Evolutionary conservation across 2,113 vertebrate genomes (phyloP).

Genomic region (Sorex fumeus): DNA sequence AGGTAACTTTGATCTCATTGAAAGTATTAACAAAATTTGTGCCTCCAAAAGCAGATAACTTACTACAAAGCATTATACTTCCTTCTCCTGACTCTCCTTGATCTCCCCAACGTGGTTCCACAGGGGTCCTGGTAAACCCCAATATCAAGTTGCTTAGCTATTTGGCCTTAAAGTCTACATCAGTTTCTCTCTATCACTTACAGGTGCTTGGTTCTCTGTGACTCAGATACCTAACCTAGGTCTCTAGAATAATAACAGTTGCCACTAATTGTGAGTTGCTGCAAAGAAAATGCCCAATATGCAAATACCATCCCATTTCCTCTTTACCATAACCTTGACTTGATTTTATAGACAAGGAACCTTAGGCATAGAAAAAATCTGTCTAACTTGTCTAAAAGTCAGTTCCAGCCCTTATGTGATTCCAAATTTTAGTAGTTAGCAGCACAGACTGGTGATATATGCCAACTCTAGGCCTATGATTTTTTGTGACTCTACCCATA

Average conservation of each 20-base stretch:
- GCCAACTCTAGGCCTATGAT: neutral
- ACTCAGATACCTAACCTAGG: neutral
- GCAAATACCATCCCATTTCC: neutral
- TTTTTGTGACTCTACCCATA: neutral
- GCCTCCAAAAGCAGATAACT: neutral
- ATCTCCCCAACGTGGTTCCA: neutral
- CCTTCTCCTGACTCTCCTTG: neutral
- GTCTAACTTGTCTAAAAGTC: neutral
- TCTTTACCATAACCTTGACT: neutral
- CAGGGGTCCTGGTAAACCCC: neutral
- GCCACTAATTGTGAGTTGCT: neutral
- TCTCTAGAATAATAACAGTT: neutral
- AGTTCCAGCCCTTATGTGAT: neutral
- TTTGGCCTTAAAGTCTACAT: slow-evolving; percentile 2
- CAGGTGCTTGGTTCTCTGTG: neutral
- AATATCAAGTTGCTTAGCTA: neutral
- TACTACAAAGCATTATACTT: neutral
- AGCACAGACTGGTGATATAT: neutral
- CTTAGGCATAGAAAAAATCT: neutral
- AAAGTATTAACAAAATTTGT: neutral
- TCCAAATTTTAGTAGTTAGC: neutral
- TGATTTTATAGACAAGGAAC: slow-evolving; percentile 3
- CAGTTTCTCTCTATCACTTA: neutral
- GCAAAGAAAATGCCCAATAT: slow-evolving; percentile 20
- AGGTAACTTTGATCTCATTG: neutral